Base-by-base conservation (phyloP, 1,140 invertebrate genomes). In the Hormaphis cornu region DNA sequence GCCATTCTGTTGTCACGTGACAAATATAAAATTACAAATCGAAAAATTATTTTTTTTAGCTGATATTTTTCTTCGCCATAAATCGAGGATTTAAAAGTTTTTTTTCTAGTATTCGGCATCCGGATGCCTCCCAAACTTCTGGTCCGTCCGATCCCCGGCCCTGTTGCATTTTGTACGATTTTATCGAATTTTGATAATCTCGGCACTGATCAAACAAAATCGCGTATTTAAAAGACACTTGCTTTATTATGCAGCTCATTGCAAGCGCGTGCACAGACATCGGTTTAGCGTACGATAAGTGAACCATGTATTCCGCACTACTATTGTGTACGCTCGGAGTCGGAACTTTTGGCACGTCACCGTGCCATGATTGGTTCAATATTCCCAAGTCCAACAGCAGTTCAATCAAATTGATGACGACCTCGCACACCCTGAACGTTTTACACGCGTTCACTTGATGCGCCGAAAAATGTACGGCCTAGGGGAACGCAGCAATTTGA, bases 311-410 rank as follows among this genome's bases (percentile, higher is more conserved):
- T 7, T 66, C 61, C 6, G 61, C 7, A 50, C 30, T 66, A 1
- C 20, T 30, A 35, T 48, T 66, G n/a, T 66, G 44, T 24, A 50
- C 22, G 24, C 28, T 50, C 22, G 42, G 7, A 26, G 22, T 46
- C 1, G 44, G 28, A 14, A 66, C 44, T 52, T 53, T 35, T 28
- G 58, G 9, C 20, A 28, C 28, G 18, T 59, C 42, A 16, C 35
- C 24, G 26, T 44, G 28, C 48, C 52, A 79, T 70, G 80, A 81
- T 35, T 69, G 69, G 73, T 87, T 88, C 61, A 90, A 79, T 8
- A 95, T 86, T 4, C 90, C 91, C 78, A 96, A 85, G 73, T 95
- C 91, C 76, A 97, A 84, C 0, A 97, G 77, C 0, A 93, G 83
- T 75, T 95, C 93, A 2, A 95, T 83, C 33, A 97, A 81, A 75